A percentile compares a stretch with the other conserved stretches of the same genome.
Conservation (phyloP, 1,140 invertebrate species). For the Halotydeus destructor region DNA sequence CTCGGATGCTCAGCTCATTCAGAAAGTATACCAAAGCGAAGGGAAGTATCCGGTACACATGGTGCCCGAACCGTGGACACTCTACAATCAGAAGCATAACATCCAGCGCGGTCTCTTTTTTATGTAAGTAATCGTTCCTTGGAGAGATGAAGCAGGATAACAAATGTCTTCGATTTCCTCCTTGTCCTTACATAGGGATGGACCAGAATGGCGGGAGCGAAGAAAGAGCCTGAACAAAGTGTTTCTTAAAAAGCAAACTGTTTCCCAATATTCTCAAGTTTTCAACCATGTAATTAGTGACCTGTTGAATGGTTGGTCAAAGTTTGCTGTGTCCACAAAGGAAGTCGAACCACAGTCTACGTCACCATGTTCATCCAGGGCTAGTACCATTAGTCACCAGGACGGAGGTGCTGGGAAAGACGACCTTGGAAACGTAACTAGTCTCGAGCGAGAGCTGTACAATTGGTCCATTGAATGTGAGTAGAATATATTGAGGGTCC, state of each 20-base stretch:
- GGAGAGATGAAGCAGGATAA: background rate
- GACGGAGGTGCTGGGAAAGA: background rate
- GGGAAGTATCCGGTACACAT: conserved; percentile 53
- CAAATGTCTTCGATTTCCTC: background rate
- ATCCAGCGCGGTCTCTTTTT: conserved; percentile 58
- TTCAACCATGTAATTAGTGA: conserved; percentile 30
- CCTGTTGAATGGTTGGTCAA: conserved; percentile 29
- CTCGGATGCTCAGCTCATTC: conserved; percentile 41
- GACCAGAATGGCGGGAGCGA: conserved; percentile 46
- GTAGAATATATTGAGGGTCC: conserved; percentile 12
- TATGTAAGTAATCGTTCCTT: conserved; percentile 42
- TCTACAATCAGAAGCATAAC: conserved; percentile 48
- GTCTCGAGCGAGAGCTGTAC: conserved; percentile 46
- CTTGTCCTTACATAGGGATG: conserved; percentile 33
- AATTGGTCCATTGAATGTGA: conserved; percentile 49
- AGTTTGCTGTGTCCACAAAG: no score
- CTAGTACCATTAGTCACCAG: background rate
- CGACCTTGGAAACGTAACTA: conserved; percentile 17
- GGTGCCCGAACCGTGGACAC: conserved; percentile 53
- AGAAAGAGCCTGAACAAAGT: conserved; percentile 47
- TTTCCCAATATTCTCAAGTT: conserved; percentile 25
- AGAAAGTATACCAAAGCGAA: conserved; percentile 46
- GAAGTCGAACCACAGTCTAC: no score
- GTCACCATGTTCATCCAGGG: no score
- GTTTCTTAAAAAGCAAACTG: conserved; percentile 34